Evolutionary conservation across 2,888 invertebrate species (phyloP).

Genomic region (Eupithecia insigniata): DNA sequence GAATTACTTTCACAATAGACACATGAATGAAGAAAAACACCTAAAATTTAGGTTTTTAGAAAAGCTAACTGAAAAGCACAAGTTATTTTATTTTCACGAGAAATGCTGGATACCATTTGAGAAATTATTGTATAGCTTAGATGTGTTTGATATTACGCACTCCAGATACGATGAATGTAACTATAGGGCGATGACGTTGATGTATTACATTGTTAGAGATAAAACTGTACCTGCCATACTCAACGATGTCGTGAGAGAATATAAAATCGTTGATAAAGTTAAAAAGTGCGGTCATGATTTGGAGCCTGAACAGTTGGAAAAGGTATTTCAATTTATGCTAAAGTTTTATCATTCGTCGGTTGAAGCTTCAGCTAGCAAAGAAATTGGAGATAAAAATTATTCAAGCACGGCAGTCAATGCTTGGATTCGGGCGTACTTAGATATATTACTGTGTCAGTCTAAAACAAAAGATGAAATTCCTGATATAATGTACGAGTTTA

Average conservation of each 20-base stretch:
- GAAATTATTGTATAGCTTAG: slow-evolving; percentile 32
- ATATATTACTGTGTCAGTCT: slow-evolving; percentile 20
- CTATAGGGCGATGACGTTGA: slow-evolving; percentile 19
- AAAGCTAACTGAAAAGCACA: slow-evolving; percentile 18
- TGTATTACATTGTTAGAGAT: slow-evolving; percentile 30
- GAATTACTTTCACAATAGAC: slow-evolving; percentile 52
- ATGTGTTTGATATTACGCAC: slow-evolving; percentile 13
- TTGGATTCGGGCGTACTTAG: slow-evolving; percentile 8
- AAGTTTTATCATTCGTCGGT: slow-evolving; percentile 18
- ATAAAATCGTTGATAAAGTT: neutral
- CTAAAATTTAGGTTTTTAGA: slow-evolving; percentile 28
- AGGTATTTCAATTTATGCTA: slow-evolving; percentile 29
- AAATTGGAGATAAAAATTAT: slow-evolving; percentile 1
- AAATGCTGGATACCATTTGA: slow-evolving; percentile 30
- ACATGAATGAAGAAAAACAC: slow-evolving; percentile 29
- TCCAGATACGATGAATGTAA: neutral
- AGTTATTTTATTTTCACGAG: slow-evolving; percentile 29
- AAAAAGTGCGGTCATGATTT: slow-evolving; percentile 6
- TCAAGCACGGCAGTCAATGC: neutral
- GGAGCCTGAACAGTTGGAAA: slow-evolving; percentile 13
- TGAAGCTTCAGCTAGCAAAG: slow-evolving; percentile 12
- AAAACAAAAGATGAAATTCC: slow-evolving; percentile 33
- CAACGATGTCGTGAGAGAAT: slow-evolving; percentile 3
- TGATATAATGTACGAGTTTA: slow-evolving; percentile 10
- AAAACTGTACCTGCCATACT: slow-evolving; percentile 30